A percentile compares a stretch with the other conserved stretches of the same genome.
phyloP scores from a whole-genome alignment of 2,888 invertebrate genomes.

The Azorinus chamasolen region DNA sequence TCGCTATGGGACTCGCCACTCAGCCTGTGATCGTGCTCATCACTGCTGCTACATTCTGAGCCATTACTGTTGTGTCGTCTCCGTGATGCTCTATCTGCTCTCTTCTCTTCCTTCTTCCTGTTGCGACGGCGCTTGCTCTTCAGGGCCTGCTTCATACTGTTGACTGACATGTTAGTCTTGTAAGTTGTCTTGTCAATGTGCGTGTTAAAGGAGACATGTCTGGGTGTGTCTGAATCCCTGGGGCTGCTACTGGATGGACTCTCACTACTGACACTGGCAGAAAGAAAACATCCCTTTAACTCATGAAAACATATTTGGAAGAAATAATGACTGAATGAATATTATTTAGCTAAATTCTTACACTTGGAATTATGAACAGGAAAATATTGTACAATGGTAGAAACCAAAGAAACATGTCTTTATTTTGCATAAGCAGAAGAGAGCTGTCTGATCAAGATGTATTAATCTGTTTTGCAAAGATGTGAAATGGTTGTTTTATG shows the following conservation, averaged over 20 bases:
- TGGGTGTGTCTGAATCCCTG: constrained; percentile 63
- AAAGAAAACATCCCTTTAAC: no score
- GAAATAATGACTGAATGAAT: no score
- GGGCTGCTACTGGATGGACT: constrained; percentile 63
- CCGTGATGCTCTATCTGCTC: constrained; percentile 45
- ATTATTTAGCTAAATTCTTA: no score
- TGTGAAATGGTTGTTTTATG: no score
- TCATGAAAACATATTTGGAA: no score
- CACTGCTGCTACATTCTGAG: constrained; percentile 75
- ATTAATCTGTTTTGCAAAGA: no score
- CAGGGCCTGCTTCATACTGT: constrained; percentile 81
- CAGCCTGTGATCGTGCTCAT: constrained; percentile 59
- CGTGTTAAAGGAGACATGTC: constrained; percentile 84
- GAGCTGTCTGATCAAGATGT: no score
- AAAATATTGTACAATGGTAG: no score
- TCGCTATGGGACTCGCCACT: constrained; percentile 71
- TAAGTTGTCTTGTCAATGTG: constrained; percentile 82
- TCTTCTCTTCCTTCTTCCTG: constrained; percentile 81
- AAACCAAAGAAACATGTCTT: no score
- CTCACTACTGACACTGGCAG: constrained; percentile 16
- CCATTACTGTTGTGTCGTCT: constrained; percentile 73
- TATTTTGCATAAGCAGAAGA: no score
- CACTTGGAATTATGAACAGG: no score
- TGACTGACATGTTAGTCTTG: constrained; percentile 80
- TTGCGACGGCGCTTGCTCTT: constrained; percentile 82